Conservation (phyloP, 2,888 invertebrate species). For the Sminthurinus aureus region DNA sequence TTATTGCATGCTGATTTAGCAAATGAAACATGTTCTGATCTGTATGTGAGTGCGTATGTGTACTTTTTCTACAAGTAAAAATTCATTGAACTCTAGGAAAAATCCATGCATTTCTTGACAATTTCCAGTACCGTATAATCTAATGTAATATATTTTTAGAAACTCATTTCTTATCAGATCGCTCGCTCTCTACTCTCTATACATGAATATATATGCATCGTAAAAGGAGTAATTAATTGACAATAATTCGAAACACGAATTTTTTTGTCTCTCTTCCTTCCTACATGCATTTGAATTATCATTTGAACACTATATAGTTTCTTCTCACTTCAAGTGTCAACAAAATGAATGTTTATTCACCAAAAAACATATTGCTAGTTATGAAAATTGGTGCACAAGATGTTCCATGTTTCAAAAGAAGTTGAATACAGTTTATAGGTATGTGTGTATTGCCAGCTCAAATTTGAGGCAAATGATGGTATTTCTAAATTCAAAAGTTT, state of each 20-base stretch:
- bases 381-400: no score
- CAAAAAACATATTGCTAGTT: not conserved
- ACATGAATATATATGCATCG: not conserved
- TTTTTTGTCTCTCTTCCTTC: no score
- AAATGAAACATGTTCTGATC: conserved; percentile 11
- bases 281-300: not conserved
- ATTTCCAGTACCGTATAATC: not conserved
- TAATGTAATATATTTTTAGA: conserved; percentile 5
- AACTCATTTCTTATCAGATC: not conserved
- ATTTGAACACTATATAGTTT: not conserved
- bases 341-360: not conserved
- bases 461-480: no score
- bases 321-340: not conserved
- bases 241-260: not conserved
- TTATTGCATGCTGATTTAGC: conserved; percentile 25
- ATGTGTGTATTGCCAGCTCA: no score
- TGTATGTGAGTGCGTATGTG: not conserved
- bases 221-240: not conserved
- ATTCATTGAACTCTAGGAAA: conserved; percentile 10
- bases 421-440: no score
- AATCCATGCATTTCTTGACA: not conserved
- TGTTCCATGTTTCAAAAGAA: no score
- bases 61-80: not conserved
- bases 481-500: no score
- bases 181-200: no score